A percentile compares a stretch with the other conserved stretches of the same genome.
These are phyloP conservation scores for Trichechus manatus DNA, from an alignment of 2,113 vertebrate genomes.

Conservation along the genomic window DNA sequence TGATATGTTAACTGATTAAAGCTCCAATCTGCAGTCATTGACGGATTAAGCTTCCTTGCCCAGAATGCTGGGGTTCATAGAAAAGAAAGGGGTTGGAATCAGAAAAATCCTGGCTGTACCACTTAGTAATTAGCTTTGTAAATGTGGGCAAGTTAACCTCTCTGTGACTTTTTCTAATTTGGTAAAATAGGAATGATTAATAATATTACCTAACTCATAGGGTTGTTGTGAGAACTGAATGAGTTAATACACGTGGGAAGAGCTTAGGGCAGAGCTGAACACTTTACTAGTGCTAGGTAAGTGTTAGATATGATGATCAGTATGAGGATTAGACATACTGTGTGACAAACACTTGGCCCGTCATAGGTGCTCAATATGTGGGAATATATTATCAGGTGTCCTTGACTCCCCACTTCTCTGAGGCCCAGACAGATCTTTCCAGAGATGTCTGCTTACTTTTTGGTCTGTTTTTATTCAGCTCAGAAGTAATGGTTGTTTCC, in stretches of 20 bases:
- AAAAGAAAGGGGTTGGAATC: background rate
- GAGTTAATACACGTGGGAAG: background rate
- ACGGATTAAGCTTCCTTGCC: background rate
- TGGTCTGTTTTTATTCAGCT: background rate
- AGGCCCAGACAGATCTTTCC: background rate
- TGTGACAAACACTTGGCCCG: background rate
- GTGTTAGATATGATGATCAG: background rate
- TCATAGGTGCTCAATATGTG: accelerated
- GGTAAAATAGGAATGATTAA: background rate
- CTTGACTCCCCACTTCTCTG: background rate
- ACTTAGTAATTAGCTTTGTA: background rate
- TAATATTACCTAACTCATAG: background rate
- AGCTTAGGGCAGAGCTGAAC: background rate
- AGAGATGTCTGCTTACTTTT: background rate
- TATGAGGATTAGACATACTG: background rate
- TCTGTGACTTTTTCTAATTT: background rate
- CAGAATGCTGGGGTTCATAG: background rate
- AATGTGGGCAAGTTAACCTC: background rate
- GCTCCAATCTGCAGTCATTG: background rate
- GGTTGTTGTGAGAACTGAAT: background rate
- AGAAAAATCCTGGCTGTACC: background rate
- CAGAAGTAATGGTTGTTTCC: background rate
- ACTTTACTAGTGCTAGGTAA: background rate
- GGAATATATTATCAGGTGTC: background rate
- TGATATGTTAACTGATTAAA: background rate